Base-by-base conservation (phyloP, 2,888 invertebrate species). In the Papilio demoleus region DNA sequence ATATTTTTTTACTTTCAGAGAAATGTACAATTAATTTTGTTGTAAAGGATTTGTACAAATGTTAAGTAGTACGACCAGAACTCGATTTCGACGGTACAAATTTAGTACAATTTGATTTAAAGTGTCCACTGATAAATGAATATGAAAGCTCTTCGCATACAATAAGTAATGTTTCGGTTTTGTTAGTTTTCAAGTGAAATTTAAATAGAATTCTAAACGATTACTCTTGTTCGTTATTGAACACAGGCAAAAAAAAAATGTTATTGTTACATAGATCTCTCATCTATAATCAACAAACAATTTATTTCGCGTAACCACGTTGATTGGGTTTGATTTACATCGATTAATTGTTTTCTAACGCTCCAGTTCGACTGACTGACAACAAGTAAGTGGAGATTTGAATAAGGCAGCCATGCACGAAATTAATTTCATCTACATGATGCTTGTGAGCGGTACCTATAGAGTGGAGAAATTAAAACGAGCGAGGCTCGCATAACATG, bases 331-430 rank as follows among this genome's bases (percentile, higher is more conserved):
- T 22, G 38, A 60, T 60, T 60, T 24, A 40, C 40, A 60, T 40
- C 60, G 60, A 40, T n/a, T 40, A 40, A 40, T 60, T 60, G 40
- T 60, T 60, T 60, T 38, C 60, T 60, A 40, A 40, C 40, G 12
- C 6, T 24, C 24, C 60, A 24, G 24, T 5, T 36, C 31, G 31
- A 31, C 31, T 40, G 22, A 24, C 60, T 60, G 60, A 60, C 40
- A 40, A 40, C 60, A 40, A 59, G 40, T 60, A 22, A 60, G 60
- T 40, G 36, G 24, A 14, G 40, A 60, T 60, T 60, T 60, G 60
- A 60, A 60, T 60, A 60, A 60, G 24, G 22, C 60, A 60, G 60
- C 24, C 60, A 38, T 38, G 60, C 36, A 40, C 38, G 60, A 60
- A 60, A 60, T 38, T 60, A 60, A 60, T 60, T 60, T 60, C 22